Percentiles rank a stretch among this genome's conserved stretches.
These are phyloP conservation scores for Dicrurus megarhynchus DNA, from an alignment of 2,113 vertebrate species.

Conservation along the genomic window DNA sequence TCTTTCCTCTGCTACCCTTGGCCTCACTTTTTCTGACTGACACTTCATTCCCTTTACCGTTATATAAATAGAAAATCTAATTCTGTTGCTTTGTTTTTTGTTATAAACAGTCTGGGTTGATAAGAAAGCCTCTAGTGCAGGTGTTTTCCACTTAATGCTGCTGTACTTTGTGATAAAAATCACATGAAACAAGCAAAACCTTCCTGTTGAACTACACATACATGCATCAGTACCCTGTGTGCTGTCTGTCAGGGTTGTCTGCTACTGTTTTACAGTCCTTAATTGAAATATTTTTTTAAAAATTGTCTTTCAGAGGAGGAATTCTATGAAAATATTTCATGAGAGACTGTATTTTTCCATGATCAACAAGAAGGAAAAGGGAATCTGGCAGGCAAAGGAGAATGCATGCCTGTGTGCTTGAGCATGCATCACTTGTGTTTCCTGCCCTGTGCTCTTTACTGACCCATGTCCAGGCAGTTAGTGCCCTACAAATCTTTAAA, in stretches of 20 bases:
- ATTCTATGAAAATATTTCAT: not conserved
- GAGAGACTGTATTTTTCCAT: not conserved
- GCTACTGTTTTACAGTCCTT: not conserved
- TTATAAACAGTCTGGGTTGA: not conserved
- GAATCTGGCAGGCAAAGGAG: not conserved
- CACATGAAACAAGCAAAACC: not conserved
- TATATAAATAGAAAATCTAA: not conserved
- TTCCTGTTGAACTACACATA: not conserved
- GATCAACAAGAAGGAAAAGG: not conserved
- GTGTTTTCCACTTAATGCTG: not conserved
- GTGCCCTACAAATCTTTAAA: not conserved
- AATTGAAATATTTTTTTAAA: not conserved
- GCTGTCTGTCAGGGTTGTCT: not conserved
- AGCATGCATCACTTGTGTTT: not conserved
- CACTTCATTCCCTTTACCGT: not conserved
- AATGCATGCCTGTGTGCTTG: not conserved
- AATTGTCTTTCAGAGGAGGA: not conserved
- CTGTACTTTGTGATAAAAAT: not conserved
- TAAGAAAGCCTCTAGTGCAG: not conserved
- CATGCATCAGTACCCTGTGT: not conserved
- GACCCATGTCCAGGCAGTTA: not conserved
- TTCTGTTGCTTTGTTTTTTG: not conserved
- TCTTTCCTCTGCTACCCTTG: not conserved
- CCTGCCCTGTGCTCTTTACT: not conserved
- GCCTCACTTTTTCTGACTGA: not conserved